These are phyloP conservation scores for Illadopsis cleaveri DNA, from an alignment of 2,113 vertebrate genomes.

Conservation along the genomic window DNA sequence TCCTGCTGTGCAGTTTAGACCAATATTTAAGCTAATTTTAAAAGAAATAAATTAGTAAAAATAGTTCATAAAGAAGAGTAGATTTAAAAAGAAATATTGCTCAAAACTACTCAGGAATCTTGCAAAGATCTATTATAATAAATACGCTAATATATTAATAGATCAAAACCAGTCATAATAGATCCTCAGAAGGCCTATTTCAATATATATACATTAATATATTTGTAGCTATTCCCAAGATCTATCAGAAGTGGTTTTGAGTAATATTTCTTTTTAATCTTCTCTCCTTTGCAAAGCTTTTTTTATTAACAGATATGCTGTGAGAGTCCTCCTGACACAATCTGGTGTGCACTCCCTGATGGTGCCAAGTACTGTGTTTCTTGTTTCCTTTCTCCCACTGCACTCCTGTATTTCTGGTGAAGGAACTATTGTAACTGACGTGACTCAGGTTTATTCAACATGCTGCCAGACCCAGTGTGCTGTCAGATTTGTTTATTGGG, in stretches of 20 bases:
- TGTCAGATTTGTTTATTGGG: neutral
- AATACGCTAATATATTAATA: neutral
- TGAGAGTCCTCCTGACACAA: neutral
- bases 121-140: neutral
- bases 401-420: neutral
- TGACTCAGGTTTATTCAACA: slow-evolving; percentile 25
- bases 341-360: neutral
- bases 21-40: neutral
- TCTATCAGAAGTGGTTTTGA: neutral
- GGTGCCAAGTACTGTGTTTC: neutral
- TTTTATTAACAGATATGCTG: neutral
- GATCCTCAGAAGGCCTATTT: neutral
- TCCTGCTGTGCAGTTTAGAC: neutral
- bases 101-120: neutral
- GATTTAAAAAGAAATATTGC: neutral
- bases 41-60: neutral
- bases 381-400: neutral
- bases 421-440: neutral
- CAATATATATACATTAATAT: neutral
- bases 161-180: neutral
- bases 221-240: neutral
- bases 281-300: neutral
- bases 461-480: neutral
- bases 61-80: neutral
- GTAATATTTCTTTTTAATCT: neutral